Base-by-base conservation (phyloP, 2,113 vertebrate species). In the Rhombomys opimus region DNA sequence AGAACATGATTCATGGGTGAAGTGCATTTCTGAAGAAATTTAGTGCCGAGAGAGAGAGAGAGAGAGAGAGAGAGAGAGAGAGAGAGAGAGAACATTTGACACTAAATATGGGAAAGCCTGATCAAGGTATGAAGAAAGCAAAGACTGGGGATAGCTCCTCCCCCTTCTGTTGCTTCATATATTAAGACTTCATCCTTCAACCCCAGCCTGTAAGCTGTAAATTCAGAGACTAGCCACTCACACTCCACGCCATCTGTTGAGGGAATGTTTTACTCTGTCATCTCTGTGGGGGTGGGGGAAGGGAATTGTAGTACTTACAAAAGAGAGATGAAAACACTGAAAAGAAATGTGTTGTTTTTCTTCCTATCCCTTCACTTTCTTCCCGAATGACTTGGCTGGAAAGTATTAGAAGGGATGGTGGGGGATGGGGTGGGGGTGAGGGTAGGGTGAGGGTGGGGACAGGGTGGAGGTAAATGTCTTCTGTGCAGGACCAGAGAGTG, bases 211-310 rank as follows among this genome's bases (percentile, higher is more conserved):
- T 46, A 73, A 85, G 65, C 94, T 92, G 61, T 61, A 86, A 65
- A 89, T 91, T 85, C 85, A 81, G 41, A 73, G 65, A 96, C 27
- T n/a, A 77, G 80, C 90, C 93, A 61, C 65, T 96, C 75, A 50
- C 25, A 73, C 61, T 77, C 59, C 46, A 27, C 1, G 32, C 95
- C 95, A 93, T 95, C 92, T 96, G 88, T 68, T 88, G 70, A 92
- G 92, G 61, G 84, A 86, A 88, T 70, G 38, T 68, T 87, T 82
- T 86, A 22, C 3, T 50, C 25, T 41, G 11, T 89, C 82, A 85
- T 94, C 75, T 80, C 90, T 52, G 1, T 25, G 68, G 32, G 41
- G 54, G n/a, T 65, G 94, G 46, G 70, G 46, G 46, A 5, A 41
- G 41, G 25, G 41, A 76, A 80, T 54, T 11, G 1, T 82, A 41